Evolutionary conservation across 2,888 invertebrate genomes (phyloP), one percentile per base, ranked within the genome.

Genomic region (Pandemis heparana): DNA sequence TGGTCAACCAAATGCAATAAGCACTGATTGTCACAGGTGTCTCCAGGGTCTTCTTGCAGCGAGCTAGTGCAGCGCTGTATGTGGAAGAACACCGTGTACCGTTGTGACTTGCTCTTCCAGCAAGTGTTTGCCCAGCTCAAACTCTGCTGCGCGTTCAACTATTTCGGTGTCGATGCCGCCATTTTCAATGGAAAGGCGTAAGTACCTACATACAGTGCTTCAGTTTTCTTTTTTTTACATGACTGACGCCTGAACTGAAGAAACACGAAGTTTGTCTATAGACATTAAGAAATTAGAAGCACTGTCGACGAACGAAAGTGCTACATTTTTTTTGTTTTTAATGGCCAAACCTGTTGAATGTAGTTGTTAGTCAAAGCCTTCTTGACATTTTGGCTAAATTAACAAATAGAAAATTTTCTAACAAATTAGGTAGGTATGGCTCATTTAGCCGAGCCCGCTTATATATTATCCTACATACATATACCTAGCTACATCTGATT

Each of bases 111-210:
- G 32, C 79, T 96, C 0, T 95, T 96, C 78, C 86, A 90, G 64
- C 88, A 86, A 53, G 86, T 94, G 0, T 89, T 92, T 70, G 94
- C 95, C 0, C 79, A 94, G 38, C 85, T 95, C 60, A 95, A 95
- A 39, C 82, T 95, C 0, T 97, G 97, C 77, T 97, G 97, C 80
- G 89, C 95, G 2, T 96, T 96, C 78, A 96, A 96, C 81, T 96
- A 96, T 79, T 95, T 92, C 67, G 95, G 94, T 0, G 79, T 91
- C 1, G 86, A 89, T 16, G 53, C 63, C 10, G 12, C 5, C 0
- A 48, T 70, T 18, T 72, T 60, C 5, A 70, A 76, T 5, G 63
- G 66, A 6, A 74, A 70, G 8, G 18, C 46, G 81, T 82, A 76
- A 75, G 79, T 75, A 10, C 41, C 16, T 9, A 16, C 16, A 51